phyloP scores from a whole-genome alignment of 2,888 invertebrate species.

The Dicycla oo region DNA sequence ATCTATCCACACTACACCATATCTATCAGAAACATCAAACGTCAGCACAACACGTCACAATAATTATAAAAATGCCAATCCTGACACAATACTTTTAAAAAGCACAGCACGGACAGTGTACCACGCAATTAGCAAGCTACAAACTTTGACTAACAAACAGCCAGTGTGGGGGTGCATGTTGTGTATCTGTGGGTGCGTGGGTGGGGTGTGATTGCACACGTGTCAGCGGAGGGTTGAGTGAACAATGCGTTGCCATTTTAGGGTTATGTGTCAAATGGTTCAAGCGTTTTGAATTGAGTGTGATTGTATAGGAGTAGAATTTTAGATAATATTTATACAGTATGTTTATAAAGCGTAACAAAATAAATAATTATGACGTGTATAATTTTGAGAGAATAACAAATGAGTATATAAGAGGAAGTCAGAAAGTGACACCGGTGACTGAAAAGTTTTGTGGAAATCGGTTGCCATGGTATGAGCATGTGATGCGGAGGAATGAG shows the following conservation, averaged over 20 bases:
- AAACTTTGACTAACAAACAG: constrained; percentile 53
- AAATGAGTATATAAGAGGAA: neutral
- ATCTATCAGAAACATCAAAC: constrained; percentile 5
- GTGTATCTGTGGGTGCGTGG: neutral
- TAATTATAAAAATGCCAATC: constrained; percentile 19
- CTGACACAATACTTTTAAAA: constrained; percentile 29
- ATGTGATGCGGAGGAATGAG: neutral
- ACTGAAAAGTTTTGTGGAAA: neutral
- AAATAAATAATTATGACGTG: neutral
- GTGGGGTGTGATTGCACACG: constrained; percentile 57
- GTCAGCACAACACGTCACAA: neutral
- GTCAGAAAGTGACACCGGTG: neutral
- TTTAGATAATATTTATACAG: neutral
- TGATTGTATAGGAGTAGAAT: constrained; percentile 3
- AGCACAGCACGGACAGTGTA: constrained; percentile 24
- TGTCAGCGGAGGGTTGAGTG: constrained; percentile 53
- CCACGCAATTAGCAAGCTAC: constrained; percentile 54
- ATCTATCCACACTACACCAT: neutral
- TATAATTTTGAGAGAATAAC: neutral
- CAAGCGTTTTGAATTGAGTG: constrained; percentile 47
- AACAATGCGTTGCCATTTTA: constrained; percentile 55
- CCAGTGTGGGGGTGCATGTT: constrained; percentile 26
- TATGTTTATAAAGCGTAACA: neutral
- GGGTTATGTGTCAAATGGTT: constrained; percentile 47
- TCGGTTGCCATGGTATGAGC: neutral